Evolutionary conservation across 2,797 vertebrate species (phyloP).

Genomic region (Cirrhinus mrigala): DNA sequence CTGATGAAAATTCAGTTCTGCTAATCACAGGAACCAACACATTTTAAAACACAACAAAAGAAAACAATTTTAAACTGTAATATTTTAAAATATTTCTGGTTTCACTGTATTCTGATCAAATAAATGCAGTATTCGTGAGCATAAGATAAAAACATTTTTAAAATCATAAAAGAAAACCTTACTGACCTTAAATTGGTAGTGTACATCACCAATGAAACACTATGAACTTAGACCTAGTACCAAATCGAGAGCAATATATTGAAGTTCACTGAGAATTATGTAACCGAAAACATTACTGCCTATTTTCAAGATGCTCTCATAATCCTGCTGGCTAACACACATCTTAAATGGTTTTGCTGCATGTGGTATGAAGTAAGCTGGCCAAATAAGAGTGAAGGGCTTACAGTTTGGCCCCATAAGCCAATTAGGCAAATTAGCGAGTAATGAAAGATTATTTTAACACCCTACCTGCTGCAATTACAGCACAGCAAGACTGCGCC

Average conservation of each 20-base stretch:
- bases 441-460: conserved; percentile 9
- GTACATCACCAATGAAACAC: not conserved
- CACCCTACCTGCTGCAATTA: conserved; percentile 11
- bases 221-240: not conserved
- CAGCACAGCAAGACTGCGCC: not conserved
- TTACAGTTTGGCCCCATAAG: conserved; percentile 8
- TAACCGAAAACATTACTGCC: not conserved
- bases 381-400: not conserved
- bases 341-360: not conserved
- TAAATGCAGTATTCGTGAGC: not conserved
- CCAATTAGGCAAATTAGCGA: conserved; percentile 18
- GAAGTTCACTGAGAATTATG: not conserved
- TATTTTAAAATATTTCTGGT: not conserved
- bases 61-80: no score
- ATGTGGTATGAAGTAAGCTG: conserved; percentile 9
- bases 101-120: not conserved
- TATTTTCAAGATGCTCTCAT: conserved; percentile 6
- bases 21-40: no score
- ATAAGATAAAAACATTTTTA: not conserved
- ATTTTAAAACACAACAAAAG: no score
- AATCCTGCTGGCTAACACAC: not conserved
- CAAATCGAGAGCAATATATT: not conserved
- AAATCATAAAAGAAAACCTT: not conserved
- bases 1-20: not conserved
- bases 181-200: not conserved